Evolutionary conservation across 1,140 invertebrate species (phyloP).

Genomic region (Ridgeia piscesae): DNA sequence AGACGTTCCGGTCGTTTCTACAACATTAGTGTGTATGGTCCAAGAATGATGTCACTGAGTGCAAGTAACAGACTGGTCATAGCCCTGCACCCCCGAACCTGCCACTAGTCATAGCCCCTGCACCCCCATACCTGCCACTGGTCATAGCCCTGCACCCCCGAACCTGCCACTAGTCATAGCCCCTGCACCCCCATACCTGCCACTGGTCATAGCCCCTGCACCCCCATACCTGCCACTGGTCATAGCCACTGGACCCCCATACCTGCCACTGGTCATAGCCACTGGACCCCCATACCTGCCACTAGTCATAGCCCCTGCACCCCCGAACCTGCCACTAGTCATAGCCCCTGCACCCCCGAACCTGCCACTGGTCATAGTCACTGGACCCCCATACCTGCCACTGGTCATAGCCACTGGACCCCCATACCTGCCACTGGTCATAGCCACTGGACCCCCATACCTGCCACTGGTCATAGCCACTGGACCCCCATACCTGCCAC

Average conservation of each 20-base stretch:
- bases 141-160: no score
- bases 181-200: no score
- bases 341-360: no score
- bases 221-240: slow-evolving; percentile 23
- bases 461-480: slow-evolving; percentile 25
- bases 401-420: no score
- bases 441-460: no score
- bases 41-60: background rate
- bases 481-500: slow-evolving; percentile 23
- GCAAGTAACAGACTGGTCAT: background rate
- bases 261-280: slow-evolving; percentile 26
- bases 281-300: no score
- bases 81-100: background rate
- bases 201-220: no score
- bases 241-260: no score
- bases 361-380: slow-evolving; percentile 26
- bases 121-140: slow-evolving; percentile 22
- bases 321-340: slow-evolving; percentile 23
- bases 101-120: no score
- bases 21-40: slow-evolving; percentile 13
- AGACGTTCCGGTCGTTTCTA: slow-evolving; percentile 26
- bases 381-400: slow-evolving; percentile 23
- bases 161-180: slow-evolving; percentile 23
- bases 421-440: slow-evolving; percentile 23
- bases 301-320: no score